A percentile compares a stretch with the other conserved stretches of the same genome.
Conservation (phyloP, 2,113 vertebrate genomes). For the Pelvicachromis taeniatus region DNA sequence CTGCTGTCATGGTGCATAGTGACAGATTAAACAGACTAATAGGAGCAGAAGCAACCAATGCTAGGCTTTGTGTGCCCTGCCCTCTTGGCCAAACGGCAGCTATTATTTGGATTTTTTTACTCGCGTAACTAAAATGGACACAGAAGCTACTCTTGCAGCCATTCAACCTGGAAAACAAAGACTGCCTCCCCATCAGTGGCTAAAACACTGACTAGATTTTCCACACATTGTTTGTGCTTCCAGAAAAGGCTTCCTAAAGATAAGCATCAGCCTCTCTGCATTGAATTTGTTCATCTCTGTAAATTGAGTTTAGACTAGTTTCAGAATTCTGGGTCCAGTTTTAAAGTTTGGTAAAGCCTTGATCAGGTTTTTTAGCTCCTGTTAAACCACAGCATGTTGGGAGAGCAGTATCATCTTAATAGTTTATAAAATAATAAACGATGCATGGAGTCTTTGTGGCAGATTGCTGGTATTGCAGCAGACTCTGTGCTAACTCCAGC, state of each 20-base stretch:
- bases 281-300: background rate
- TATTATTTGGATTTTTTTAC: background rate
- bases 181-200: background rate
- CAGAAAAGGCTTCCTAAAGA: background rate
- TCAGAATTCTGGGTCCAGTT: background rate
- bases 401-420: background rate
- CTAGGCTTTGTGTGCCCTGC: background rate
- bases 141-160: background rate
- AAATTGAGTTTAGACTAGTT: background rate
- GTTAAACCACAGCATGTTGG: background rate
- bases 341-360: background rate
- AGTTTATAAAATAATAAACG: background rate
- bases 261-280: background rate
- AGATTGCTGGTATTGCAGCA: background rate
- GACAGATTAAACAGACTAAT: background rate
- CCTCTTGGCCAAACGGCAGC: background rate
- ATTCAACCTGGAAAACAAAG: background rate
- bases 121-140: background rate
- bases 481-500: background rate
- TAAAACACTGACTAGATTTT: fast-evolving
- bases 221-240: fast-evolving
- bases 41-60: background rate
- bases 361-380: background rate
- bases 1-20: slow-evolving; percentile 30
- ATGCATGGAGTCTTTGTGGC: background rate